A percentile compares a stretch with the other conserved stretches of the same genome.
Conservation (phyloP, 2,797 vertebrate genomes). For the Enteromius anoplus region DNA sequence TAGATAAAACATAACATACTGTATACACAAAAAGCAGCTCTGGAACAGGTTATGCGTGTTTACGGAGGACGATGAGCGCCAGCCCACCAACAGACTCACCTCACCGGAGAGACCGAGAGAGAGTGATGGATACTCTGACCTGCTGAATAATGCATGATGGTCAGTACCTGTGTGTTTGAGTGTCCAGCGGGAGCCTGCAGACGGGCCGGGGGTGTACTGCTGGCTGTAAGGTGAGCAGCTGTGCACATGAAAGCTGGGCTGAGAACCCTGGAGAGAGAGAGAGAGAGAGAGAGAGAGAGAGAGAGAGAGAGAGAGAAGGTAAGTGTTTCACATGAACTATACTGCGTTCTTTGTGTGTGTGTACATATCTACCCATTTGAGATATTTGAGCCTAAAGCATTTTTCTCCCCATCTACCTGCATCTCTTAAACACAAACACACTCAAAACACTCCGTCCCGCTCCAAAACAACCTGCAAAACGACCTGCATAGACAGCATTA, state of each 20-base stretch:
- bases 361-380: constrained; percentile 48
- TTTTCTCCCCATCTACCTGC: constrained; percentile 69
- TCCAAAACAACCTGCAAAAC: constrained; percentile 54
- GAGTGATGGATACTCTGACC: constrained; percentile 51
- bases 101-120: neutral
- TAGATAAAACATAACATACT: neutral
- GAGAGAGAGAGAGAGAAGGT: constrained; percentile 43
- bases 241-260: constrained; percentile 77
- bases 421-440: constrained; percentile 66
- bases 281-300: constrained; percentile 4
- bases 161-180: constrained; percentile 58
- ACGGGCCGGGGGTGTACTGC: constrained; percentile 69
- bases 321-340: constrained; percentile 11
- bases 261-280: constrained; percentile 65
- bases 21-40: neutral
- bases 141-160: constrained; percentile 59
- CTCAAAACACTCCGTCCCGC: neutral
- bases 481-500: too few species aligned
- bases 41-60: constrained; percentile 62
- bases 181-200: constrained; percentile 61
- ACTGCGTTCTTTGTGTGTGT: neutral
- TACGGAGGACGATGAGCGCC: constrained; percentile 66
- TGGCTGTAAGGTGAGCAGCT: constrained; percentile 81
- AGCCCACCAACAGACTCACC: constrained; percentile 59
- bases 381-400: constrained; percentile 66